phyloP scores from a whole-genome alignment of 30 jellyfish, hydroid and myxozoan genomes.

The Hydractinia echinata region DNA sequence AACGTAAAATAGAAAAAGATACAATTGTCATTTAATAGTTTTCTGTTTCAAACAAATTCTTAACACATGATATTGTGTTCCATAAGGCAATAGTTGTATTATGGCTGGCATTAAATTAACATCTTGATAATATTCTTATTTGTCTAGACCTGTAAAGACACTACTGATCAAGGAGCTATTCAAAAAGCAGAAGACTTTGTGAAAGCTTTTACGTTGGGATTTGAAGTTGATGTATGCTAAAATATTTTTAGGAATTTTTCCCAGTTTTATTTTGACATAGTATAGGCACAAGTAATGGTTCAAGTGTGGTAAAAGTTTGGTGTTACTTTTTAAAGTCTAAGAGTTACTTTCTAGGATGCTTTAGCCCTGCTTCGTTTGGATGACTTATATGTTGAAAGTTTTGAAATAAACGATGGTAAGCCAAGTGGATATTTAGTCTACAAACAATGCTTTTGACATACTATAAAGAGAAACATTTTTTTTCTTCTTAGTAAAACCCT shows the following conservation, averaged over 20 bases:
- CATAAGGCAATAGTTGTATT: too few species aligned
- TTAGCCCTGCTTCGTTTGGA: conserved; percentile 88
- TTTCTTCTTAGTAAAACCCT: conserved; percentile 64
- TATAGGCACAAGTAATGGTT: background rate
- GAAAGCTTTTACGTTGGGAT: conserved; percentile 91
- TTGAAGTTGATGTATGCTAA: conserved; percentile 74
- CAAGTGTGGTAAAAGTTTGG: background rate
- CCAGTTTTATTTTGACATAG: background rate
- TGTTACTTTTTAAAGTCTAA: background rate
- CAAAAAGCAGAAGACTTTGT: conserved; percentile 99
- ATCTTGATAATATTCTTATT: background rate
- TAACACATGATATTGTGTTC: too few species aligned
- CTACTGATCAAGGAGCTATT: conserved; percentile 87
- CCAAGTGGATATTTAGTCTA: background rate
- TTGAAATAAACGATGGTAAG: conserved; percentile 92
- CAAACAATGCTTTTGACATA: background rate
- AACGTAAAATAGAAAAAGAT: too few species aligned
- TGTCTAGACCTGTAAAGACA: conserved; percentile 83
- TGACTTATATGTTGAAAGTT: conserved; percentile 81
- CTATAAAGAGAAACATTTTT: background rate
- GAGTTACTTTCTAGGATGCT: conserved; percentile 65
- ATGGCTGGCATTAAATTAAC: too few species aligned
- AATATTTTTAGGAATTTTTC: background rate
- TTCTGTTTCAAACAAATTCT: too few species aligned
- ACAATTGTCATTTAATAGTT: too few species aligned